Evolutionary conservation across 2,888 invertebrate species (phyloP).

Genomic region (Heliconius ethilla): DNA sequence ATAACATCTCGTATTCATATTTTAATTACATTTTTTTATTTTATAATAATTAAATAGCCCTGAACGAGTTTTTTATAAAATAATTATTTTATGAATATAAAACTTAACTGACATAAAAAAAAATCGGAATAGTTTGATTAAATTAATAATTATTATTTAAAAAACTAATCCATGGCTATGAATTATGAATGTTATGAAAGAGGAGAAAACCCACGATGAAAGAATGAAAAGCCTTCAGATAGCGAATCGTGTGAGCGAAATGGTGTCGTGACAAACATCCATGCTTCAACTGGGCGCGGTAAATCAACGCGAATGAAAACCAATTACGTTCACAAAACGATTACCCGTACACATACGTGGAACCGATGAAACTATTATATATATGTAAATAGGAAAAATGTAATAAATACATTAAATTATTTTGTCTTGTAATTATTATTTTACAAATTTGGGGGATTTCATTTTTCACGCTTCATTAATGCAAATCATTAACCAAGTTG

Average conservation of each 20-base stretch:
- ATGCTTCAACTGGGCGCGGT: constrained; percentile 71
- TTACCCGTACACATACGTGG: constrained; percentile 55
- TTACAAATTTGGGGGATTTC: too few species aligned
- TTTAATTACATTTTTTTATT: not conserved
- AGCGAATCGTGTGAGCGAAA: constrained; percentile 66
- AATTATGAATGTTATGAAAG: not conserved
- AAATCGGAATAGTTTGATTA: too few species aligned
- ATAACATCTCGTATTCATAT: constrained; percentile 24
- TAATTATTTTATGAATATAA: not conserved
- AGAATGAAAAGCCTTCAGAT: constrained; percentile 52
- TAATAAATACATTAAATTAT: not conserved
- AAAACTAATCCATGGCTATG: not conserved
- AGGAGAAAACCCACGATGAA: constrained; percentile 40
- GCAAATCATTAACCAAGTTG: too few species aligned
- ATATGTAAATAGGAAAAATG: not conserved
- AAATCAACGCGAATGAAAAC: constrained; percentile 76
- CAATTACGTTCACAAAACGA: constrained; percentile 78
- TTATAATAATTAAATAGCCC: not conserved
- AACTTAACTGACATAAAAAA: not conserved
- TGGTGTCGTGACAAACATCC: constrained; percentile 80
- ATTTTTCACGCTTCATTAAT: too few species aligned
- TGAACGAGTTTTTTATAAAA: not conserved
- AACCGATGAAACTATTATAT: not conserved
- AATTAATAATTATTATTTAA: too few species aligned
- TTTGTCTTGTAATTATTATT: too few species aligned